Evolutionary conservation across 1,140 invertebrate species (phyloP).

Genomic region (Brachionus koreanus): DNA sequence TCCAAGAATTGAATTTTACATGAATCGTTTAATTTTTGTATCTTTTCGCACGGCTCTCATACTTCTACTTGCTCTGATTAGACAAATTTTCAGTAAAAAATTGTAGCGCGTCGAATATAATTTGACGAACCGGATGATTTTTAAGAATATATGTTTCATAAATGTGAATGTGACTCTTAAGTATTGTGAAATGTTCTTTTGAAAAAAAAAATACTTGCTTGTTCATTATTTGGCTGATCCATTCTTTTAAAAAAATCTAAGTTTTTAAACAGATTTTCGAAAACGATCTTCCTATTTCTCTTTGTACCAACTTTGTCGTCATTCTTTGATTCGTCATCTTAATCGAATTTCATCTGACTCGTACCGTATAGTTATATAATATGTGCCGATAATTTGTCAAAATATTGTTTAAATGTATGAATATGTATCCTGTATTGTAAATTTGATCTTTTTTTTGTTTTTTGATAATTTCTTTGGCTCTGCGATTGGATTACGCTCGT

Average conservation of each 20-base stretch:
- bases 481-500: background rate
- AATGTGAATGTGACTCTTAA: background rate
- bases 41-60: background rate
- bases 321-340: background rate
- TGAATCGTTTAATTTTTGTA: background rate
- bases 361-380: too few relatives aligned
- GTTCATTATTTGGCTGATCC: background rate
- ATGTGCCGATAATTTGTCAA: too few relatives aligned
- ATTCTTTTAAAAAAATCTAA: background rate
- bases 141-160: background rate
- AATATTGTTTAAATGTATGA: too few relatives aligned
- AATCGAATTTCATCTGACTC: too few relatives aligned
- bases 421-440: background rate
- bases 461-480: background rate
- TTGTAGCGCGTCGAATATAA: background rate
- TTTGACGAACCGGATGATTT: background rate
- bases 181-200: background rate
- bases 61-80: background rate
- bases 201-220: background rate
- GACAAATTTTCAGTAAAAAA: background rate
- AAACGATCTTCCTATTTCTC: background rate
- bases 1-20: background rate
- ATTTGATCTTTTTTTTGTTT: background rate
- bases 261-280: background rate
- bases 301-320: background rate